Evolutionary conservation across 2,113 vertebrate genomes (phyloP).

Genomic region (Pedionomus torquatus): DNA sequence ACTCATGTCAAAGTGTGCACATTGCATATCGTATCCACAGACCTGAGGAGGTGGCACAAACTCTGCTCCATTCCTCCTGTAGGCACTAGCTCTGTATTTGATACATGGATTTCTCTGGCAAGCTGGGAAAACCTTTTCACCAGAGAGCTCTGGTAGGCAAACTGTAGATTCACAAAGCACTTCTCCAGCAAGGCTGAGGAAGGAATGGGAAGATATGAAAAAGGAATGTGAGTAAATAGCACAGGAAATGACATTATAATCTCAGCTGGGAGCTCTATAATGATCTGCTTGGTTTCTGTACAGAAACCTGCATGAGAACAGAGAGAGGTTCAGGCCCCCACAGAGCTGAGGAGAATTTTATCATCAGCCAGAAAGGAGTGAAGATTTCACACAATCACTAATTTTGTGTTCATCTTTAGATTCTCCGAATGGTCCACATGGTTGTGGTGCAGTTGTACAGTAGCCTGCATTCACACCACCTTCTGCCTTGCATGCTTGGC

Average conservation of each 20-base stretch:
- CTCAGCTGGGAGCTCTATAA: conserved; percentile 21
- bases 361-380: neutral
- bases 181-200: neutral
- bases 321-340: neutral
- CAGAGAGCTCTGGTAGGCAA: neutral
- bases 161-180: neutral
- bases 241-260: conserved; percentile 54
- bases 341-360: neutral
- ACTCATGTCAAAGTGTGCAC: neutral
- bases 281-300: neutral
- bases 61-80: neutral
- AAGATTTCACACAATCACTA: neutral
- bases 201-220: neutral
- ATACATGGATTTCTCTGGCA: fast-evolving
- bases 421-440: neutral
- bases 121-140: neutral
- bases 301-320: neutral
- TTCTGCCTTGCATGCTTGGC: neutral
- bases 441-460: neutral
- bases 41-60: fast-evolving
- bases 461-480: neutral
- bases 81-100: no score
- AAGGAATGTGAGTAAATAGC: conserved; percentile 26
- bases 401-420: neutral
- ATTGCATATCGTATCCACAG: neutral